Percentiles rank a stretch among this genome's conserved stretches.
Evolutionary conservation across 2,888 invertebrate species (phyloP).

Genomic region (Elysia crispata): DNA sequence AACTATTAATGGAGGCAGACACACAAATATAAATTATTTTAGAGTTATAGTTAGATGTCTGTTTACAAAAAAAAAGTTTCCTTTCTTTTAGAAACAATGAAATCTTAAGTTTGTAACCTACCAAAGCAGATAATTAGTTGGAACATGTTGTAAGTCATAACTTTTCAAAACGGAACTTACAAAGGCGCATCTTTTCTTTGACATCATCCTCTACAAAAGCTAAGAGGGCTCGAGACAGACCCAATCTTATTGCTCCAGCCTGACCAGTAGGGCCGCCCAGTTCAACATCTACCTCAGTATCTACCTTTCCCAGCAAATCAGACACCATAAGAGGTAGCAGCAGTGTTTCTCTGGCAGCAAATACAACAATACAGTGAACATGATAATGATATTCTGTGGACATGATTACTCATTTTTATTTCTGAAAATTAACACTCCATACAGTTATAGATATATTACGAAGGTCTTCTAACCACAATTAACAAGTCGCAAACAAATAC

Average conservation of each 20-base stretch:
- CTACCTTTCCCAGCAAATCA: constrained; percentile 86
- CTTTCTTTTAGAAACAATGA: no score
- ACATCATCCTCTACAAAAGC: constrained; percentile 88
- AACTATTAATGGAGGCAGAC: no score
- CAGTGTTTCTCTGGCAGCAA: constrained; percentile 80
- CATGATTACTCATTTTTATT: background rate
- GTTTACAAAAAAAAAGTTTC: no score
- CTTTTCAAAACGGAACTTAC: constrained; percentile 78
- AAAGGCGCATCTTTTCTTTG: constrained; percentile 90
- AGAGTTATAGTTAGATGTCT: no score
- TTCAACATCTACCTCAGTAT: constrained; percentile 84
- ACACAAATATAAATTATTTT: no score
- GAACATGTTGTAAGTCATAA: no score
- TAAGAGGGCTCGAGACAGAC: constrained; percentile 88
- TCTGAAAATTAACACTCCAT: background rate
- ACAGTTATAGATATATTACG: no score
- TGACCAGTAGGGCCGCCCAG: constrained; percentile 83
- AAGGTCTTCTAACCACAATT: no score
- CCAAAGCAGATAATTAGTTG: no score
- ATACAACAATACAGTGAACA: background rate
- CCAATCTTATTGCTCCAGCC: constrained; percentile 93
- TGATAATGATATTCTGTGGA: background rate
- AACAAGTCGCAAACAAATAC: no score
- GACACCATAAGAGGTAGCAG: constrained; percentile 91
- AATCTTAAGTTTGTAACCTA: no score